phyloP scores from a whole-genome alignment of 2,797 vertebrate species.

The Acipenser ruthenus region DNA sequence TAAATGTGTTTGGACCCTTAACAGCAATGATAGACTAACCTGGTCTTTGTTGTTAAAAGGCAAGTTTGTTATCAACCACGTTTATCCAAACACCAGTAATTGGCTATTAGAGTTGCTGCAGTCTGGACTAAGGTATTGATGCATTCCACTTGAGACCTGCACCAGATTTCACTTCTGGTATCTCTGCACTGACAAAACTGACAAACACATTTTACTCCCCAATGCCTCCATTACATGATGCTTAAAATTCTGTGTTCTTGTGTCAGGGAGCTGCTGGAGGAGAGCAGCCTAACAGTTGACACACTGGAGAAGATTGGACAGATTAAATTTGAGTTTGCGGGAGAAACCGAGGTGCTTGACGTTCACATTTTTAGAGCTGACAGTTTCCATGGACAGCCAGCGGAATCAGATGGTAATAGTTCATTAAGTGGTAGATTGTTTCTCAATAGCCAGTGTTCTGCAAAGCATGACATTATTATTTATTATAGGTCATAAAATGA shows the following conservation, averaged over 20 bases:
- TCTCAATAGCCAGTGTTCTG: no score
- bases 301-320: constrained; percentile 73
- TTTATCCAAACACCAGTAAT: no score
- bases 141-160: neutral
- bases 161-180: neutral
- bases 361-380: constrained; percentile 84
- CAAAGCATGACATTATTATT: no score
- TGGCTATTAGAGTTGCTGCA: no score
- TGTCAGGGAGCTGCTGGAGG: constrained; percentile 81
- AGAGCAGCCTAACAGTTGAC: constrained; percentile 76
- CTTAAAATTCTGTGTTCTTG: constrained; percentile 2
- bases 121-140: constrained; percentile 14
- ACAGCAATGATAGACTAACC: no score
- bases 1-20: no score
- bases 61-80: no score
- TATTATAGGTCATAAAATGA: no score
- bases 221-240: neutral
- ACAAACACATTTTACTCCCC: neutral
- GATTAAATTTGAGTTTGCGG: constrained; percentile 85
- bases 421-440: neutral
- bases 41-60: no score
- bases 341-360: constrained; percentile 71
- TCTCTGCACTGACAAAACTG: neutral
- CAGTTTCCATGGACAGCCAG: constrained; percentile 68
- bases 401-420: constrained; percentile 78